Evolutionary conservation across 2,797 vertebrate genomes (phyloP), one percentile per base, ranked within the genome.

Genomic region (Sciurus carolinensis): DNA sequence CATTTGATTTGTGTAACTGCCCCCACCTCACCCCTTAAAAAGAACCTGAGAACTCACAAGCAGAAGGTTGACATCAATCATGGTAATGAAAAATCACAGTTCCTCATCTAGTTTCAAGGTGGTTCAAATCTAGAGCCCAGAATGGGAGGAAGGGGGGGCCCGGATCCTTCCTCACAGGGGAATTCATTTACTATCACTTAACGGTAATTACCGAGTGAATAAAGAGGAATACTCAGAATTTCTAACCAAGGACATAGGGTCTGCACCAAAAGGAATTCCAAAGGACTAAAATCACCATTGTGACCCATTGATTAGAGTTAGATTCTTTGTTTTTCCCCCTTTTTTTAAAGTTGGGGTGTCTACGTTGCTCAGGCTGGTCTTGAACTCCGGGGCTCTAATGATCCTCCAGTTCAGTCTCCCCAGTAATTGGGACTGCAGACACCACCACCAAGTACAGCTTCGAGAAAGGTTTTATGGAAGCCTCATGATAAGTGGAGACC

Each of bases 151-250:
- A 62, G 50, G 87, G 54, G 54, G 54, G 1, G 59, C 20, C 39
- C 30, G 36, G 36, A 84, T 47, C 17, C 22, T 62, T 88, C 42
- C 84, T 72, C 22, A 28, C 39, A 59, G 42, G n/a, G 22, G n/a
- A 13, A 73, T 10, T 44, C 13, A 72, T 59, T 36, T 71, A 47
- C 36, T n/a, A 82, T 42, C n/a, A 73, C 50, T 69, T 90, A 76
- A 50, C 18, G 22, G 66, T 69, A 76, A 92, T 6, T 82, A 12
- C 62, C 20, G 11, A 69, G 30, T 11, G 24, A 39, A 75, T 44
- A 82, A 87, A 87, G 39, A 66, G 67, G 28, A 82, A 91, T 82
- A 42, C 26, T 90, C 17, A 73, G 36, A 64, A 36, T 91, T 93
- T 91, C 64, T 13, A 87, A 54, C 20, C 18, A 85, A 54, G 33